A percentile compares a stretch with the other conserved stretches of the same genome.
phyloP scores from a whole-genome alignment of 2,797 vertebrate species.

The Cossypha heuglini region DNA sequence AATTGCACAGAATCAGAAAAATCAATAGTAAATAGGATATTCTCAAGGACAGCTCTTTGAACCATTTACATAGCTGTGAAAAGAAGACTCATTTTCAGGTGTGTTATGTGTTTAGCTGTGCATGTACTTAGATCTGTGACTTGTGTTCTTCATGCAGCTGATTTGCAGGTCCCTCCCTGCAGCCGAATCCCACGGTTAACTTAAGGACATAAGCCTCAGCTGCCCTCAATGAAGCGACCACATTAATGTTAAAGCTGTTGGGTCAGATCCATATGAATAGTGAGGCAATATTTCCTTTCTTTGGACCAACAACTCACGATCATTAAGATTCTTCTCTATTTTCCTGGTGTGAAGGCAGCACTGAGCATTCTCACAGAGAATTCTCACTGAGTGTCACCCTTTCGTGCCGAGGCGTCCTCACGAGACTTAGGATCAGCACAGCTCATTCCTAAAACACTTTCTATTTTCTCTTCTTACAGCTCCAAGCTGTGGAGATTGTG shows the following conservation, averaged over 20 bases:
- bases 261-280: background rate
- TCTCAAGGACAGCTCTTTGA: background rate
- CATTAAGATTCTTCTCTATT: background rate
- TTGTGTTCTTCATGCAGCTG: background rate
- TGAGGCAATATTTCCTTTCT: background rate
- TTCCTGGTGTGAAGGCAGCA: background rate
- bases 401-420: background rate
- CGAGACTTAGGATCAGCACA: slow-evolving; percentile 23
- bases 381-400: background rate
- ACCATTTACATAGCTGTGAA: background rate
- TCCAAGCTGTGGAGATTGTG: slow-evolving; percentile 11
- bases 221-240: background rate
- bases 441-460: slow-evolving; percentile 36
- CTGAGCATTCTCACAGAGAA: background rate
- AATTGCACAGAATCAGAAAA: slow-evolving; percentile 64
- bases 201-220: background rate
- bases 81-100: background rate
- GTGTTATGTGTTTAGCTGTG: background rate
- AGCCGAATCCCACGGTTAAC: background rate
- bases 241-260: background rate
- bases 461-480: slow-evolving; percentile 43
- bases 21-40: slow-evolving; percentile 22
- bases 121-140: background rate
- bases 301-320: background rate
- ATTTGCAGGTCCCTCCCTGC: background rate